Conservation (phyloP, 2,888 invertebrate species). For the Pyrgus malvae region DNA sequence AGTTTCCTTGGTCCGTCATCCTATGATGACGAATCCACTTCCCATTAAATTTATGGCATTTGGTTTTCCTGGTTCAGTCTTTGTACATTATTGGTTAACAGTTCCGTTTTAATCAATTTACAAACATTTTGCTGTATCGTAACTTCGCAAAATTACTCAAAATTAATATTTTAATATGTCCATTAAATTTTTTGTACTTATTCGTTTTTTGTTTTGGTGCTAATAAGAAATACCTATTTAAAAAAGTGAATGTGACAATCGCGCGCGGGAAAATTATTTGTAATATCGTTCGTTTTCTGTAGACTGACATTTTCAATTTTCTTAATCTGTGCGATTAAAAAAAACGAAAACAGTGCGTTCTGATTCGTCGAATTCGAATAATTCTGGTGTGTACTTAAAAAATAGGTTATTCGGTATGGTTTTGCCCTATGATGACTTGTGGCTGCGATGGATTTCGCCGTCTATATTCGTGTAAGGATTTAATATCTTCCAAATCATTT, state of each 20-base stretch:
- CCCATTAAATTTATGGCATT: neutral
- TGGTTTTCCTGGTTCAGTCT: neutral
- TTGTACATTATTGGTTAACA: neutral
- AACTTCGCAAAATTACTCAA: too few relatives aligned
- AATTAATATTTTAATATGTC: too few relatives aligned
- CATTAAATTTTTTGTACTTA: too few relatives aligned
- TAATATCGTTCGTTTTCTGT: too few relatives aligned
- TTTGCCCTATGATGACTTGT: slow-evolving; percentile 36
- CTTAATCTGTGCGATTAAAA: too few relatives aligned
- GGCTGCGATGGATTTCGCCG: slow-evolving; percentile 44
- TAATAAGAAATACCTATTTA: too few relatives aligned
- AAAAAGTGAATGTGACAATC: too few relatives aligned
- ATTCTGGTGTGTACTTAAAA: neutral
- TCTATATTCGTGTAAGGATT: slow-evolving; percentile 42
- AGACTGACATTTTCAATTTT: too few relatives aligned
- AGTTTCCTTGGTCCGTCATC: neutral
- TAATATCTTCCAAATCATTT: neutral
- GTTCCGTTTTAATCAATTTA: neutral
- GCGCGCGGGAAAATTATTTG: too few relatives aligned
- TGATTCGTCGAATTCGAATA: neutral
- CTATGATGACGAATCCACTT: neutral
- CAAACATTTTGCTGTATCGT: too few relatives aligned
- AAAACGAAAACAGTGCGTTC: neutral
- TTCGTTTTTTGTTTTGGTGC: too few relatives aligned
- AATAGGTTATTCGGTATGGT: slow-evolving; percentile 2